Evolutionary conservation across 2,888 invertebrate species (phyloP), one percentile per base, ranked within the genome.

Genomic region (Notocelia uddmanniana): DNA sequence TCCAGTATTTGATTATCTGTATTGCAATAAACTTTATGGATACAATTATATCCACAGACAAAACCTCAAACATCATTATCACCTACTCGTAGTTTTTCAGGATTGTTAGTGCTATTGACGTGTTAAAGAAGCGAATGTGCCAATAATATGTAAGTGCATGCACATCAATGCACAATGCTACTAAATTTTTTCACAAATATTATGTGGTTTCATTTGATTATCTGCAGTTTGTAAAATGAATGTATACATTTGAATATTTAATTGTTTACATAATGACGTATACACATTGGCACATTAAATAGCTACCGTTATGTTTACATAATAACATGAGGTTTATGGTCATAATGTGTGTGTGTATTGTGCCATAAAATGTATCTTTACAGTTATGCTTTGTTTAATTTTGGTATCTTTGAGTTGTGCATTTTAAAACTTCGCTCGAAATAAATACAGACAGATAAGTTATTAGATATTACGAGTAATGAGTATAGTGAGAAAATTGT

Each of bases 1-100:
- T 71, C 88, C 88, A 86, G 77, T 64, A 41, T 52, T 69, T 71
- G 23, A 57, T 57, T 55, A 31, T 66, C 34, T 58, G 58, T 60
- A 26, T 59, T 52, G 52, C 31, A 11, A 34, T 57, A 34, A 71
- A 66, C 26, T 60, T 50, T 68, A 37, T 37, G 37, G 21, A 37
- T 3, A 34, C 15, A 23, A 6, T 26, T n/a, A 26, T 26, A 31
- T 41, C 41, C 5, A 41, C 41, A 41, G 5, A 41, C 41, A n/a
- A 41, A n/a, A 45, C 45, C 45, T 45, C 45, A 45, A 45, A 13
- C 1, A n/a, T n/a, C n/a, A n/a, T 45, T 45, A 45, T 8, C 45
- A n/a, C 31, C 31, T 31, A n/a, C n/a, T n/a, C n/a, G n/a, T n/a
- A 31, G 31, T 31, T 31, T 31, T 31, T 9, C 31, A 31, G 31